phyloP scores from a whole-genome alignment of 2,888 invertebrate species.

The Cordilura impudica region DNA sequence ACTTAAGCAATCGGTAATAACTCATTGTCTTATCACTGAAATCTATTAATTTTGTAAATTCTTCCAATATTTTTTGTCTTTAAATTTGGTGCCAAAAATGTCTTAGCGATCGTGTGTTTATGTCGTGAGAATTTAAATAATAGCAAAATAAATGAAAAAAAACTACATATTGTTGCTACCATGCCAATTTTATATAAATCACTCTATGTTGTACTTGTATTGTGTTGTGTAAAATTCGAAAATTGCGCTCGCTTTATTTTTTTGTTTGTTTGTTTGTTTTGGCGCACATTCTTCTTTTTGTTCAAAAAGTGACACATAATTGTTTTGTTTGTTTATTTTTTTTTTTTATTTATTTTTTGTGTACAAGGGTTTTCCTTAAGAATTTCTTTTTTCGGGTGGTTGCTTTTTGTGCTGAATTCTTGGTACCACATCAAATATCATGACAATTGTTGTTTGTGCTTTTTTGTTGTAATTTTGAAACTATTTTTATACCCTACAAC shows the following conservation, averaged over 20 bases:
- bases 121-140: constrained; percentile 25
- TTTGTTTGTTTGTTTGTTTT: neutral
- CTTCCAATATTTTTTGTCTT: constrained; percentile 1
- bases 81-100: constrained; percentile 42
- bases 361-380: constrained; percentile 40
- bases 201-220: constrained; percentile 21
- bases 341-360: constrained; percentile 7
- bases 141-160: constrained; percentile 36
- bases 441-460: constrained; percentile 1
- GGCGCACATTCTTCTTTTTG: constrained; percentile 15
- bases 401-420: constrained; percentile 26
- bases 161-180: constrained; percentile 32
- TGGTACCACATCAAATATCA: constrained; percentile 19
- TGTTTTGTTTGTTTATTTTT: constrained; percentile 4
- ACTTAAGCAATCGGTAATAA: constrained; percentile 11
- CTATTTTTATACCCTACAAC: too few species aligned
- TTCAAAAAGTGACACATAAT: constrained; percentile 34
- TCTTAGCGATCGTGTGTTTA: neutral
- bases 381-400: constrained; percentile 10
- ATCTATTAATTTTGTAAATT: neutral
- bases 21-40: constrained; percentile 30
- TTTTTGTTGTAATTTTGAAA: neutral
- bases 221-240: constrained; percentile 11
- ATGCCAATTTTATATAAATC: constrained; percentile 57
- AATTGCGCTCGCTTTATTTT: neutral